Evolutionary conservation across 2,113 vertebrate genomes (phyloP), one percentile per base, ranked within the genome.

Genomic region (Ophiodon elongatus): DNA sequence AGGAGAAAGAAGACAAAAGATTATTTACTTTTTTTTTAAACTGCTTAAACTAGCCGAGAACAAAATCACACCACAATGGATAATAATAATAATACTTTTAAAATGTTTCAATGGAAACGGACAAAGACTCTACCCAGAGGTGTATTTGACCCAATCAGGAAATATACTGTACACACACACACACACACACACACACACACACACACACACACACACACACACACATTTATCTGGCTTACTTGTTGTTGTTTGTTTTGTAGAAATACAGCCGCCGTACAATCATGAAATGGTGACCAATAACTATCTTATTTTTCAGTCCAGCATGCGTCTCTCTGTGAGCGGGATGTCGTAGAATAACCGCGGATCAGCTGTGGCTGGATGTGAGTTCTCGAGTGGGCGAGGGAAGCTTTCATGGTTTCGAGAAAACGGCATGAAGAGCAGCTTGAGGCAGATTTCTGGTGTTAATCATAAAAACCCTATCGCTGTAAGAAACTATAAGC

Each of bases 381-480:
- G 69, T 60, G 60, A 43, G 60, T 45, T 78, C 65, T 78, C 45
- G 54, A 84, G 74, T 1, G 0, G 54, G 75, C 76, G 45, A 57
- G 78, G 50, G 60, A 82, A 65, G 59, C 50, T 68, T 54, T 68
- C 29, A 52, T 67, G 65, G 69, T 67, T 50, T 43, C 7, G 2
- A 31, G 13, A 31, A 63, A 81, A 64, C 56, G 7, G 1, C 73
- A 62, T 14, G 74, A 35, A 66, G 29, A 80, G 41, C 73, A 78
- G 81, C 77, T 80, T 80, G 85, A 90, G 87, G 92, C 85, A 89
- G 79, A 82, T 91, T 89, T 76, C 71, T 77, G 64, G 66, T 85
- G 60, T 76, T 59, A 17, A 67, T 80, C 37, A 1, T 82, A 77
- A 83, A 82, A 84, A 79, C 23, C 71, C 5, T 5, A 78, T 10